phyloP scores from a whole-genome alignment of 1,140 invertebrate genomes.

The Leptinotarsa texana region DNA sequence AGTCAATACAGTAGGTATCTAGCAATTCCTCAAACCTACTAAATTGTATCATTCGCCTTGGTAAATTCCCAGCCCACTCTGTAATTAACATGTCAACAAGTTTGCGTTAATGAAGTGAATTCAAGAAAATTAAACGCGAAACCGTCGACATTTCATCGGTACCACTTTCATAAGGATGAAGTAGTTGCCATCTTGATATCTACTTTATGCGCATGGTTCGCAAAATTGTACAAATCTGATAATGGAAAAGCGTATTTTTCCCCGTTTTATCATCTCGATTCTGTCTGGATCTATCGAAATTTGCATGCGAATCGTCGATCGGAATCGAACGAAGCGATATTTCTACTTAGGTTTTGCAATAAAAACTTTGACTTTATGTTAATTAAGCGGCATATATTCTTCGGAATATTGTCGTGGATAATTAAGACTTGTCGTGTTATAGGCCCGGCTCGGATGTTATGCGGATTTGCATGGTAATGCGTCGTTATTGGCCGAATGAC shows the following conservation, averaged over 20 bases:
- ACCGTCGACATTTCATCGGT: neutral
- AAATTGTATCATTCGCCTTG: neutral
- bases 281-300: constrained; percentile 37
- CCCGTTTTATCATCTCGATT: constrained; percentile 18
- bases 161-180: neutral
- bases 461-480: constrained; percentile 25
- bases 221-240: constrained; percentile 9
- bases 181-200: constrained; percentile 24
- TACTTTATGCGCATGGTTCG: constrained; percentile 23
- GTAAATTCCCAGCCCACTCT: neutral
- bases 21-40: too few relatives aligned
- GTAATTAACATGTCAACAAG: constrained; percentile 13
- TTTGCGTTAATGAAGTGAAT: neutral
- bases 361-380: constrained; percentile 43
- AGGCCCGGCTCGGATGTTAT: neutral
- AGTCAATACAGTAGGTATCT: too few relatives aligned
- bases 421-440: constrained; percentile 39
- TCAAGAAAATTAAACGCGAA: constrained; percentile 9
- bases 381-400: constrained; percentile 43
- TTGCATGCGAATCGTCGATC: constrained; percentile 38
- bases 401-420: constrained; percentile 38
- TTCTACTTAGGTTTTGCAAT: constrained; percentile 29
- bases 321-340: constrained; percentile 31
- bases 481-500: neutral
- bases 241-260: constrained; percentile 31